phyloP scores from a whole-genome alignment of 2,797 vertebrate species.

The Prionace glauca region DNA sequence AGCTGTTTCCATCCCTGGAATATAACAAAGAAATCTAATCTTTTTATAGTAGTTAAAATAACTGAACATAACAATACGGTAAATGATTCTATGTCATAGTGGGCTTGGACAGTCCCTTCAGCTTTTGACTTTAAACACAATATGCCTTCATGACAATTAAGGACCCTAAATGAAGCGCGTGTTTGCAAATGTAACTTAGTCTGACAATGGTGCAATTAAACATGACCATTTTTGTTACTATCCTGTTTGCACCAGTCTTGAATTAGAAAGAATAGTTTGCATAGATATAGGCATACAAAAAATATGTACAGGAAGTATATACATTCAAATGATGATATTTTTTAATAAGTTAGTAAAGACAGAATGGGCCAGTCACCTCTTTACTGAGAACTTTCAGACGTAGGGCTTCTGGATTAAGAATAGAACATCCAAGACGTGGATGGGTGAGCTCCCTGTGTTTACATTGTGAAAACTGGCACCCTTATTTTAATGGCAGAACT shows the following conservation, averaged over 20 bases:
- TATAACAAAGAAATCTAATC: not conserved
- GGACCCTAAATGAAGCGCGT: not conserved
- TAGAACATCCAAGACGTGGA: not conserved
- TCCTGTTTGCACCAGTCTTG: not conserved
- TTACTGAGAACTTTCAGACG: not conserved
- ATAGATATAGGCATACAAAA: not conserved
- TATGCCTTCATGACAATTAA: not conserved
- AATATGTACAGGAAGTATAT: not conserved
- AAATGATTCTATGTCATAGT: not conserved
- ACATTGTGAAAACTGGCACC: not conserved
- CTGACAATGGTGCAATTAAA: not conserved
- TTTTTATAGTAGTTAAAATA: not conserved
- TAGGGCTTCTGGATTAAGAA: not conserved
- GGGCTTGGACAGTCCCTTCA: not conserved
- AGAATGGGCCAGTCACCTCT: not conserved
- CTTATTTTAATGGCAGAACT: conserved; percentile 7
- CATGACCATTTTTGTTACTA: not conserved
- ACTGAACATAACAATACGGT: not conserved
- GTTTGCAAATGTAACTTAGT: not conserved
- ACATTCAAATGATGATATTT: not conserved
- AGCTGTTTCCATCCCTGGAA: not conserved
- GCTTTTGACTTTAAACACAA: not conserved
- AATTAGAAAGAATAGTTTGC: not conserved
- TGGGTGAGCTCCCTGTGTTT: not conserved
- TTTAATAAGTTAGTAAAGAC: not conserved